A percentile compares a stretch with the other conserved stretches of the same genome.
Evolutionary conservation across 2,888 invertebrate genomes (phyloP).

Genomic region (Cristatella mucedo): DNA sequence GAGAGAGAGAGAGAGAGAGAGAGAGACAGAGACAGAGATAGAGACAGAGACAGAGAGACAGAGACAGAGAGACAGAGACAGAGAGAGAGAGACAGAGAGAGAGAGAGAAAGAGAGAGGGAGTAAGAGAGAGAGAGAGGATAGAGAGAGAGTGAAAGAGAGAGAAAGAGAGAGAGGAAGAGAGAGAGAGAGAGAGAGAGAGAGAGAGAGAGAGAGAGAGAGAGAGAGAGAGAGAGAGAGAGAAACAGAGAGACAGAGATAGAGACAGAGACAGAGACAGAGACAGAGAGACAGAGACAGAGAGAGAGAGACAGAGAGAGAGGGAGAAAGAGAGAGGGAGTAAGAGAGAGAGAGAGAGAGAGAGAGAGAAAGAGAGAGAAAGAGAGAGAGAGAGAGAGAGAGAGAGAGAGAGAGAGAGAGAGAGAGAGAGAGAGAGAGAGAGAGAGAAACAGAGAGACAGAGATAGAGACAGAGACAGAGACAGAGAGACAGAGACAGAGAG

Average conservation of each 20-base stretch:
- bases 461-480: too few relatives aligned
- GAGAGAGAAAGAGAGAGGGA: background rate
- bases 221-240: constrained; percentile 1
- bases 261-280: too few relatives aligned
- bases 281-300: background rate
- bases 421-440: too few relatives aligned
- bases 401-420: constrained; percentile 12
- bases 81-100: background rate
- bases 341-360: background rate
- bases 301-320: background rate
- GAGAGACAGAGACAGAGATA: constrained; percentile 7
- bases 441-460: too few relatives aligned
- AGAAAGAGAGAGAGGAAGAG: constrained; percentile 7
- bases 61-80: background rate
- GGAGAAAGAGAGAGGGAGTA: background rate
- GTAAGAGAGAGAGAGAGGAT: background rate
- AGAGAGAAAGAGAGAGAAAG: constrained; percentile 10
- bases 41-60: background rate
- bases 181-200: background rate
- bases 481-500: background rate
- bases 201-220: constrained; percentile 4
- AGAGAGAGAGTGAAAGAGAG: constrained; percentile 6
- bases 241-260: too few relatives aligned
- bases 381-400: constrained; percentile 13
- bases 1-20: background rate